phyloP scores from a whole-genome alignment of 2,888 invertebrate species.

The Apodemia zela region DNA sequence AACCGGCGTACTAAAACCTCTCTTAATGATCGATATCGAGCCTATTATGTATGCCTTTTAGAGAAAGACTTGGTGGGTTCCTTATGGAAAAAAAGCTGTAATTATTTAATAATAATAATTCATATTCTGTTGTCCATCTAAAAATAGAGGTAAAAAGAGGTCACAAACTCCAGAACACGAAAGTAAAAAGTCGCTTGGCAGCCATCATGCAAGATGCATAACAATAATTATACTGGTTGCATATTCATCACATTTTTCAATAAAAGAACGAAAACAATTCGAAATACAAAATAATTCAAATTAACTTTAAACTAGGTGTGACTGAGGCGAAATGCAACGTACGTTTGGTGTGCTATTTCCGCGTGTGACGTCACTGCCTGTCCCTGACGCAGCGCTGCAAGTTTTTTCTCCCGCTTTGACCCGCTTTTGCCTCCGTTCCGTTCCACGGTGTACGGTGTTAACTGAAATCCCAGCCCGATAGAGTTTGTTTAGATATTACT shows the following conservation, averaged over 20 bases:
- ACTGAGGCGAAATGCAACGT: slow-evolving; percentile 25
- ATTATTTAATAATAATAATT: no score
- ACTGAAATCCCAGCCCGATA: slow-evolving; percentile 27
- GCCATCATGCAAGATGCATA: neutral
- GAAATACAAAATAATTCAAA: neutral
- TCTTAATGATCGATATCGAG: no score
- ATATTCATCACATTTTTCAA: neutral
- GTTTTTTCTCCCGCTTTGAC: slow-evolving; percentile 31
- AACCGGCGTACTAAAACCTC: no score
- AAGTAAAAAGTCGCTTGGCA: neutral
- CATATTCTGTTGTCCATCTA: neutral
- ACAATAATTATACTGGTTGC: neutral
- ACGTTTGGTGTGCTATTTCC: slow-evolving; percentile 29
- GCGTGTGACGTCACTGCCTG: slow-evolving; percentile 32
- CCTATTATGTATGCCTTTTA: no score
- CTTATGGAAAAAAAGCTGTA: no score
- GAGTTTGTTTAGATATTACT: slow-evolving; percentile 24
- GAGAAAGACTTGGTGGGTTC: no score
- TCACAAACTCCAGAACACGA: neutral
- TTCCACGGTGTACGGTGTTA: slow-evolving; percentile 21
- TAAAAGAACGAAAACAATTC: neutral
- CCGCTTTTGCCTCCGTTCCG: slow-evolving; percentile 25
- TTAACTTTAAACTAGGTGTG: slow-evolving; percentile 17
- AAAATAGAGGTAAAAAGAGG: neutral
- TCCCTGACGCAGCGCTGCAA: slow-evolving; percentile 31